Base-by-base conservation (phyloP, 2,888 invertebrate genomes). In the Spodoptera picta region DNA sequence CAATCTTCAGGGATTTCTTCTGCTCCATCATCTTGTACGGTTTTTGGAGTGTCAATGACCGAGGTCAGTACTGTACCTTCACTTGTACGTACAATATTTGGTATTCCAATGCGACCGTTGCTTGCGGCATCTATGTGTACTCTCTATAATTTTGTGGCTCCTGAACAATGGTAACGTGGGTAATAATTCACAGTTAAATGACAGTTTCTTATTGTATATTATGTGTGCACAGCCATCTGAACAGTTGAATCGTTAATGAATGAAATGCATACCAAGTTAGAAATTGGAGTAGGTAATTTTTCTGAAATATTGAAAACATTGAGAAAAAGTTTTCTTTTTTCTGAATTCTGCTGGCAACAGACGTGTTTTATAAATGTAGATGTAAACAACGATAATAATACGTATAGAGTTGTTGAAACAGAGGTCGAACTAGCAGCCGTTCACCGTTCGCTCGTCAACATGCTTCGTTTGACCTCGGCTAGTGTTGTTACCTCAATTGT, bases 31-130 rank as follows among this genome's bases (percentile, higher is more conserved):
- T 47, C 54, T 42, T 10, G 41, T 56, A 60, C 61, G 31, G 57
- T 62, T 66, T 67, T 69, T 10, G 55, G 42, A 24, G 71, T 63
- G 75, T 73, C 77, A 70, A 70, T 73, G 75, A 77, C 74, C 73
- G 70, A 60, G 41, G 49, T 57, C 44, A 44, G 46, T 50, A 43
- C 50, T 36, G 36, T 36, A 36, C 36, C 36, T 36, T 36, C 36
- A 36, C 36, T 36, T 36, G 36, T 36, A 36, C 36, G 36, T 36
- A 36, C 7, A 53, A 65, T 67, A 63, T 62, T 73, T 70, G 62
- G 43, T 64, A 55, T 46, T 73, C 31, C 27, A 52, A 58, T 65
- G 58, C 59, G 63, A 60, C 64, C 60, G 71, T 60, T 69, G 71
- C 57, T 73, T 62, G 55, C 62, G 68, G 68, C 52, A 44, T 64